phyloP scores from a whole-genome alignment of 2,888 invertebrate genomes.

The Aelia acuminata region DNA sequence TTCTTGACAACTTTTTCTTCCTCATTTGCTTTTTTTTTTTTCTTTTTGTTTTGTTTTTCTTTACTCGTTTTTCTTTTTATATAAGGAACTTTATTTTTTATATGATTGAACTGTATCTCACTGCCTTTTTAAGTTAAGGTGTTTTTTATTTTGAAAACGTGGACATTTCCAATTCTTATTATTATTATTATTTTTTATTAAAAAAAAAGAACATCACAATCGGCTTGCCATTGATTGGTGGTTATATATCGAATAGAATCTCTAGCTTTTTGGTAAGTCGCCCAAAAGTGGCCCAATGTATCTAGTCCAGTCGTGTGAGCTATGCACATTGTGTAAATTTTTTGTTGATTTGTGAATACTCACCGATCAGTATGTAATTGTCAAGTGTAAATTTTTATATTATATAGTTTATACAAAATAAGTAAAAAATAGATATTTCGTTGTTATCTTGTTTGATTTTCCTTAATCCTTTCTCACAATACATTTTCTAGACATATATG shows the following conservation, averaged over 20 bases:
- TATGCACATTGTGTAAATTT: constrained; percentile 60
- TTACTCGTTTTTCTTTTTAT: constrained; percentile 52
- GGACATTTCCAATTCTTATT: constrained; percentile 52
- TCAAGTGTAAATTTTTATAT: constrained; percentile 74
- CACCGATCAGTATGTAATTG: constrained; percentile 69
- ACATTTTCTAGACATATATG: not conserved
- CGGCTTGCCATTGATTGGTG: constrained; percentile 64
- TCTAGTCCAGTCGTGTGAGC: constrained; percentile 63
- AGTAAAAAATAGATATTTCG: constrained; percentile 66
- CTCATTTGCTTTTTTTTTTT: constrained; percentile 49
- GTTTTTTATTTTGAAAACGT: constrained; percentile 49
- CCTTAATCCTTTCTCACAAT: constrained; percentile 1
- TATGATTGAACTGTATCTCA: constrained; percentile 57
- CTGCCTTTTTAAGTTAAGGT: constrained; percentile 62
- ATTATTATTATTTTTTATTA: constrained; percentile 56
- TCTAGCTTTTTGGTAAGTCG: constrained; percentile 63
- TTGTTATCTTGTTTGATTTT: constrained; percentile 42
- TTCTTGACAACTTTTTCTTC: constrained; percentile 51
- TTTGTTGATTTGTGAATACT: constrained; percentile 69
- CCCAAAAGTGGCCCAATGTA: constrained; percentile 62
- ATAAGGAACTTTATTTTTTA: constrained; percentile 62
- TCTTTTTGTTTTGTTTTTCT: constrained; percentile 26
- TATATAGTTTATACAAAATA: constrained; percentile 76
- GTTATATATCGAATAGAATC: constrained; percentile 62
- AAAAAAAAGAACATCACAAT: constrained; percentile 61